These are phyloP conservation scores for Mixornis gularis DNA, from an alignment of 2,113 vertebrate species.

Conservation along the genomic window DNA sequence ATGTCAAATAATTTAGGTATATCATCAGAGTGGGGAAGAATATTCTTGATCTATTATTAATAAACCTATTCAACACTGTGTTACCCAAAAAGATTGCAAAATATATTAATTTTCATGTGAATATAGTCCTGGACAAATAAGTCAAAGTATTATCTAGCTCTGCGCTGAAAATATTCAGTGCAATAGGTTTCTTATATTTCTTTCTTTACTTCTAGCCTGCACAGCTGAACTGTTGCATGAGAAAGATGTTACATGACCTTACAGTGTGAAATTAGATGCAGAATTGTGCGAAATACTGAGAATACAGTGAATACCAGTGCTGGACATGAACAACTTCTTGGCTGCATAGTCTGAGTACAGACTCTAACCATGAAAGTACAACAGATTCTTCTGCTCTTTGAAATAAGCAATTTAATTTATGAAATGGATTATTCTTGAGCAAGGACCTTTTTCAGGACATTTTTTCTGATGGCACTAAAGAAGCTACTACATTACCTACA, in stretches of 20 bases:
- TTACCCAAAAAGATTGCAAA: background rate
- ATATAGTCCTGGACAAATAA: background rate
- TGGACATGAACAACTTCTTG: background rate
- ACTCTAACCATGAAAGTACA: background rate
- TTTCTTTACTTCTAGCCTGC: background rate
- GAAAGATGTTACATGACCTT: background rate
- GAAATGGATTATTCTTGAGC: background rate
- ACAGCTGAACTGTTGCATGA: background rate
- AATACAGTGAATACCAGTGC: rapidly evolving
- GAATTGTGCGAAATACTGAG: background rate
- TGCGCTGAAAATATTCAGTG: background rate
- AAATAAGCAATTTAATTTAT: background rate
- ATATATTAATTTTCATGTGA: background rate
- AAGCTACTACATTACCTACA: background rate
- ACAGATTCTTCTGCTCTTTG: background rate
- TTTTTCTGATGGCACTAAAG: background rate
- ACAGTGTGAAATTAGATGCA: background rate
- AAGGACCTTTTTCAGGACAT: background rate
- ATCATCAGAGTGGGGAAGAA: background rate
- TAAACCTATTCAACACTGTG: background rate
- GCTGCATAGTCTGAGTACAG: background rate
- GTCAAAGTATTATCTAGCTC: background rate
- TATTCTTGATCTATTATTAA: background rate
- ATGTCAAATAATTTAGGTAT: background rate
- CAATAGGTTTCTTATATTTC: background rate